Percentiles rank a stretch among this genome's conserved stretches.
Conservation (phyloP, 2,797 vertebrate genomes). For the Crenuchus spilurus region DNA sequence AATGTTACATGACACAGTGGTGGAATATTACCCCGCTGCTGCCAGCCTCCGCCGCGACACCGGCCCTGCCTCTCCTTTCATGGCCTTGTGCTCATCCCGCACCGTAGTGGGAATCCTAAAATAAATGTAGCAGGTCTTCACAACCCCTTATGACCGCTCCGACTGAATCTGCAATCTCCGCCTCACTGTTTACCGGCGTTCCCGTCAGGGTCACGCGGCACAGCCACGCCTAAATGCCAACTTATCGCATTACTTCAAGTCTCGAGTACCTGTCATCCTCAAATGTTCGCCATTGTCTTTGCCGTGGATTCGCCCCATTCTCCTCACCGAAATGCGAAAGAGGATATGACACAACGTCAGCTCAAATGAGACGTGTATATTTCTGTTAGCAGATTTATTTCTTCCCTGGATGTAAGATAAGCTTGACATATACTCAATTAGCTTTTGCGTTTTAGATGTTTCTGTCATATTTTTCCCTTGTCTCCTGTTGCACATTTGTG, state of each 20-base stretch:
- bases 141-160: conserved; percentile 75
- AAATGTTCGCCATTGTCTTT: conserved; percentile 22
- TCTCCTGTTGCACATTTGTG: conserved; percentile 64
- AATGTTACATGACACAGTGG: conserved; percentile 82
- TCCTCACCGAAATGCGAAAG: conserved; percentile 22
- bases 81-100: conserved; percentile 76
- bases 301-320: conserved; percentile 4
- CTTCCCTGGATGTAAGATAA: conserved; percentile 69
- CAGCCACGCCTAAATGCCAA: conserved; percentile 15
- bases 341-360: conserved; percentile 20
- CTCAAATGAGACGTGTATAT: conserved; percentile 59
- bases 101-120: conserved; percentile 83
- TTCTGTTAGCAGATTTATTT: conserved; percentile 63
- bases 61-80: conserved; percentile 82
- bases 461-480: conserved; percentile 75
- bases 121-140: conserved; percentile 82
- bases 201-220: conserved; percentile 9
- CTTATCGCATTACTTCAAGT: conserved; percentile 46
- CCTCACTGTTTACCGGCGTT: conserved; percentile 66
- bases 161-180: conserved; percentile 78
- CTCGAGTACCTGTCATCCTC: conserved; percentile 34
- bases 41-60: conserved; percentile 74
- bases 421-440: conserved; percentile 73
- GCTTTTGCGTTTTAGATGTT: conserved; percentile 74
- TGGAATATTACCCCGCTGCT: conserved; percentile 80